Base-by-base conservation (phyloP, 1,140 invertebrate genomes). In the Drosophila baimaii region DNA sequence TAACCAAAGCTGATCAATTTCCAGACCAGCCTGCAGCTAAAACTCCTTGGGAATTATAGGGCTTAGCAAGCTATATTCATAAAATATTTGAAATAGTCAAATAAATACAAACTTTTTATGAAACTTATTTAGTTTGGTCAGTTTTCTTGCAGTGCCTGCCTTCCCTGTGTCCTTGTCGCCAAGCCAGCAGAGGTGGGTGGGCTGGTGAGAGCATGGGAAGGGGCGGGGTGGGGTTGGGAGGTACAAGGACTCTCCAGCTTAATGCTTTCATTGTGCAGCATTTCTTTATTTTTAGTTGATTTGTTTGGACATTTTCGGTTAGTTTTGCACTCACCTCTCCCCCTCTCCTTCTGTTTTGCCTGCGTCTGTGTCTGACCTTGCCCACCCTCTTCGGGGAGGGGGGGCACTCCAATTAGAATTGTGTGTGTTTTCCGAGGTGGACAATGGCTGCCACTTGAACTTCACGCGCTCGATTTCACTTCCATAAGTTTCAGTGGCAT, bases 241-340 rank as follows among this genome's bases (percentile, higher is more conserved):
- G 56, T 3, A 12, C 61, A 63, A 47, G 70, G 33, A 56, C 55
- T 46, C 51, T 61, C 57, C 56, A 57, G 65, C 66, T 74, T 74
- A 89, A 88, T 88, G 79, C 71, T 89, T 84, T 89, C 64, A 89
- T 88, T 89, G 80, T 88, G 77, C 68, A 88, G 79, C 75, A 77
- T 70, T 79, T 83, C 64, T 80, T 89, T 83, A 70, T 73, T 77
- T 82, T 83, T 80, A 74, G 71, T 73, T 83, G 79, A 88, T 89
- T 84, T 88, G 84, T 69, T 84, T 88, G 65, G 65, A 78, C 84
- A 72, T 75, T 80, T 75, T 80, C 59, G 65, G 83, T 79, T 71
- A 70, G 77, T 73, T 85, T 33, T 54, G 17, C n/a, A 29, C 35
- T 41, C 54, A 3, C 1, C 12, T 7, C n/a, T 15, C 17, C 23